Conservation (phyloP, 2,113 vertebrate genomes). For the Plestiodon gilberti region DNA sequence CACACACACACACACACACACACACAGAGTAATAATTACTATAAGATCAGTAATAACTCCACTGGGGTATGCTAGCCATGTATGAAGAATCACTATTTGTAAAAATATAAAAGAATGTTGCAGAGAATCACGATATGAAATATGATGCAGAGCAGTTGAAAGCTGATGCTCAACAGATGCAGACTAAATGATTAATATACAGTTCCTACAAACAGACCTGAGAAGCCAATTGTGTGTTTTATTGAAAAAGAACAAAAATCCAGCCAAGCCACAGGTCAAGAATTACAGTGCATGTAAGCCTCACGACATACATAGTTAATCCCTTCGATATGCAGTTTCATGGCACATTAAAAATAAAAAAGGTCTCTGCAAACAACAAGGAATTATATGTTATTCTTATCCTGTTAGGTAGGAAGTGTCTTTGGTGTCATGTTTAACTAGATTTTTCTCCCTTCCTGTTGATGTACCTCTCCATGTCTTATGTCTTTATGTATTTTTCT, state of each 20-base stretch:
- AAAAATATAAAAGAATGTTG: neutral
- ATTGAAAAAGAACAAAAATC: neutral
- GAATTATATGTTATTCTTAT: neutral
- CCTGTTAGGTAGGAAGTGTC: neutral
- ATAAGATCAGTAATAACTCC: neutral
- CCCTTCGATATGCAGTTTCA: neutral
- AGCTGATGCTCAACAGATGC: neutral
- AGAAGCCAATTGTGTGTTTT: slow-evolving; percentile 5
- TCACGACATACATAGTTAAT: neutral
- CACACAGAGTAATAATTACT: too few relatives aligned
- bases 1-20: too few relatives aligned
- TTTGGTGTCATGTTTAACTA: neutral
- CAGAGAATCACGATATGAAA: neutral
- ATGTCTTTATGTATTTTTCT: neutral
- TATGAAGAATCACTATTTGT: neutral
- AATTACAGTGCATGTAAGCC: slow-evolving; percentile 7
- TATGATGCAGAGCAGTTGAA: neutral
- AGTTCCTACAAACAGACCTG: neutral
- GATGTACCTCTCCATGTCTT: neutral
- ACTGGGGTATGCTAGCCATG: neutral
- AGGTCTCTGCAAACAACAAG: neutral
- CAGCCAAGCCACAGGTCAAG: neutral
- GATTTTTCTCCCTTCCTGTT: neutral
- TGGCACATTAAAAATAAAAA: neutral
- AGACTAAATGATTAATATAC: neutral